phyloP scores from a whole-genome alignment of 2,113 vertebrate genomes.

The Hippocampus zosterae region DNA sequence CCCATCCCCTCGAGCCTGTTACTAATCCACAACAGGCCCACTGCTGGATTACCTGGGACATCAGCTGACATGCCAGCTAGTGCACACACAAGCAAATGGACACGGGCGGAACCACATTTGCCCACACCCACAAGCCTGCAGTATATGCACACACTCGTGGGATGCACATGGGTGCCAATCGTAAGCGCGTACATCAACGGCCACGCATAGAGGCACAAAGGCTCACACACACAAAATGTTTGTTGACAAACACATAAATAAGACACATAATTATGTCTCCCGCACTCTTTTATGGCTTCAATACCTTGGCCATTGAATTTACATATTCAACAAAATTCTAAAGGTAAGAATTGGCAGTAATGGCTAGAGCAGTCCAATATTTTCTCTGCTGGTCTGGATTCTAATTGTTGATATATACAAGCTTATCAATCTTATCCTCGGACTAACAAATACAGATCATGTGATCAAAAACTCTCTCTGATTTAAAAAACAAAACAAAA shows the following conservation, averaged over 20 bases:
- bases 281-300: conserved; percentile 47
- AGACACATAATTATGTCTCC: conserved; percentile 55
- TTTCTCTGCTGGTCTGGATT: conserved; percentile 40
- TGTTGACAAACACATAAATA: conserved; percentile 20
- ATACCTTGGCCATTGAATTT: conserved; percentile 63
- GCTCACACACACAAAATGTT: neutral
- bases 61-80: conserved; percentile 72
- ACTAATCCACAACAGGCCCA: conserved; percentile 75
- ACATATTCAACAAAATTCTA: conserved; percentile 54
- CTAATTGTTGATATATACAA: conserved; percentile 29
- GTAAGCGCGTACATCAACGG: conserved; percentile 17
- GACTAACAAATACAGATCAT: conserved; percentile 24
- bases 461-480: too few relatives aligned
- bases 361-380: conserved; percentile 42
- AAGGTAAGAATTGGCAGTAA: conserved; percentile 59
- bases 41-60: conserved; percentile 73
- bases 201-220: neutral
- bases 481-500: too few relatives aligned
- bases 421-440: conserved; percentile 12
- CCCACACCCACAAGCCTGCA: conserved; percentile 12
- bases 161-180: conserved; percentile 9
- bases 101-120: conserved; percentile 26
- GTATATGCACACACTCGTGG: conserved; percentile 20
- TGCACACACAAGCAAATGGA: conserved; percentile 35
- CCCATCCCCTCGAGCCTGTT: conserved; percentile 72